These are phyloP conservation scores for Willisornis vidua DNA, from an alignment of 2,113 vertebrate genomes.

Conservation along the genomic window DNA sequence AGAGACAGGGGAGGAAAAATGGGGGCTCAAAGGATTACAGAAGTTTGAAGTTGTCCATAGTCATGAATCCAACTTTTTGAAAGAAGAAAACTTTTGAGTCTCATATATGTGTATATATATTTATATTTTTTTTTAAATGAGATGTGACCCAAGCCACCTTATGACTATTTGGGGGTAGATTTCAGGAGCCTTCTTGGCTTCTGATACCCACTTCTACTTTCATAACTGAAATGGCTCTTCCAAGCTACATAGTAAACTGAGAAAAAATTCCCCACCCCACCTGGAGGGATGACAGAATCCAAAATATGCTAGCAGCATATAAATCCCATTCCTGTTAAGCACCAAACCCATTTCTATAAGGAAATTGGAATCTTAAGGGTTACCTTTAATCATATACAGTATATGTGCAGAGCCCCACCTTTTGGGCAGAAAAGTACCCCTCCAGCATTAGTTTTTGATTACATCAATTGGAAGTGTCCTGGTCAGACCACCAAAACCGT, in stretches of 20 bases:
- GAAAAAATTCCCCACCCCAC: constrained; percentile 36
- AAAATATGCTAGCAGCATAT: constrained; percentile 71
- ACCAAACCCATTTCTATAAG: constrained; percentile 67
- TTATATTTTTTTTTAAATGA: constrained; percentile 19
- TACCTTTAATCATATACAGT: constrained; percentile 55
- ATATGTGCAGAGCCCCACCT: constrained; percentile 58
- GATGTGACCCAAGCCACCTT: neutral
- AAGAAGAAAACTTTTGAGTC: constrained; percentile 26
- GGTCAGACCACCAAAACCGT: neutral
- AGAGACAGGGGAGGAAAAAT: constrained; percentile 12
- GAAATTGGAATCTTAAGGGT: constrained; percentile 47
- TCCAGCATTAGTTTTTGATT: constrained; percentile 50
- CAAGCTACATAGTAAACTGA: constrained; percentile 62
- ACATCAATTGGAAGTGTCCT: constrained; percentile 17
- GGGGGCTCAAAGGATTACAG: constrained; percentile 8
- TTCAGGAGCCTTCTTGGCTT: constrained; percentile 46
- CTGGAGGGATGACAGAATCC: constrained; percentile 45
- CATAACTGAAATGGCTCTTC: constrained; percentile 54
- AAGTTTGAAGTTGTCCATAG: constrained; percentile 15
- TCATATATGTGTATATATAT: neutral
- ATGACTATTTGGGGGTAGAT: neutral
- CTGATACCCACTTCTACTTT: constrained; percentile 38
- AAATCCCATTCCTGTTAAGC: constrained; percentile 60
- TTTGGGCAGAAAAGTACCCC: constrained; percentile 31
- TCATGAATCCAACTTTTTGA: constrained; percentile 10